These are phyloP conservation scores for Phacellophora camtschatica DNA, from an alignment of 30 jellyfish, hydroid and myxozoan genomes.

Conservation along the genomic window DNA sequence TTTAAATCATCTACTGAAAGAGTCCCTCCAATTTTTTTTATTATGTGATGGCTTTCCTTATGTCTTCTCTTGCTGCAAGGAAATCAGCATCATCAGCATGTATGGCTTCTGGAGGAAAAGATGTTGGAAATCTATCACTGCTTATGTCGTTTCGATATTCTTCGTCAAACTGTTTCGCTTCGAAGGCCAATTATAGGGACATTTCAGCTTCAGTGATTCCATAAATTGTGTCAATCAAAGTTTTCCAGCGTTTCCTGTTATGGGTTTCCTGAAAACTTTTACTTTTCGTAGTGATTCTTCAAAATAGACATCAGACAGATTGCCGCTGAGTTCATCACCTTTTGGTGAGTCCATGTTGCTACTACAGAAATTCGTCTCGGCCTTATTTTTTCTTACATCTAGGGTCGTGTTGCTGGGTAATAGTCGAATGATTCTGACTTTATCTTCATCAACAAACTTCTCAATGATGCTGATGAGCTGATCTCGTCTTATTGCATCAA, in stretches of 20 bases:
- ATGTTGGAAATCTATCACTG: neutral
- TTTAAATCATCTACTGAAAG: neutral
- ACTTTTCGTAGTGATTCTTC: constrained; percentile 53
- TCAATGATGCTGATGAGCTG: constrained; percentile 16
- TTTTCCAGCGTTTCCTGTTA: too few relatives aligned
- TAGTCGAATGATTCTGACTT: constrained; percentile 22
- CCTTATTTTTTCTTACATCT: constrained; percentile 1
- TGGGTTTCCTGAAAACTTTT: neutral
- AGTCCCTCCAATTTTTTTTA: constrained; percentile 1
- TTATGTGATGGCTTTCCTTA: constrained; percentile 4
- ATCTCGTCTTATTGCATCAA: constrained; percentile 50
- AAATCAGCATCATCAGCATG: constrained; percentile 28
- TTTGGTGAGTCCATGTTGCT: constrained; percentile 55
- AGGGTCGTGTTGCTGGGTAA: neutral
- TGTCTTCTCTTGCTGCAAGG: constrained; percentile 6
- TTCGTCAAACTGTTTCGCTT: too few relatives aligned
- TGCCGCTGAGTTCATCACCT: constrained; percentile 55
- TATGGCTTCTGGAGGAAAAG: constrained; percentile 16
- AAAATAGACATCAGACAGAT: constrained; percentile 13
- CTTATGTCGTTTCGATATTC: neutral
- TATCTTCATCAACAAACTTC: constrained; percentile 26
- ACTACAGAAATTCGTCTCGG: constrained; percentile 29
- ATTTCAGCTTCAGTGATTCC: too few relatives aligned
- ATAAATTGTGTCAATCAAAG: too few relatives aligned
- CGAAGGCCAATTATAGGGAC: too few relatives aligned